Conservation (phyloP, 2,888 invertebrate species). For the Nudaria mundana region DNA sequence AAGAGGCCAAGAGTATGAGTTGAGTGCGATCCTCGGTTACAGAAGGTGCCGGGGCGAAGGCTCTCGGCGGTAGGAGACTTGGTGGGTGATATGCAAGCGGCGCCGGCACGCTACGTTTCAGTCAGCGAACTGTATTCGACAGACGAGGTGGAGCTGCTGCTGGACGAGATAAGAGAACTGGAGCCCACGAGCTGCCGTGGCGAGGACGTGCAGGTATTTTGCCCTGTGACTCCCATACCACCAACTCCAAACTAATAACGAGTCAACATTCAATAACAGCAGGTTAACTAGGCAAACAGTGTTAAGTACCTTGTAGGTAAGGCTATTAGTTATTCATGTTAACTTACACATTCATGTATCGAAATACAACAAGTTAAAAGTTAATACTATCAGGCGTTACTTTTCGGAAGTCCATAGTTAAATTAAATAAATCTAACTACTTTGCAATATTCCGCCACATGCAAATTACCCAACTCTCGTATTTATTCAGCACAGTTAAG, state of each 20-base stretch:
- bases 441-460: no score
- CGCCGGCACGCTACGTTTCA: slow-evolving; percentile 78
- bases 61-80: slow-evolving; percentile 58
- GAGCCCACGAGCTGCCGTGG: slow-evolving; percentile 77
- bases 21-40: slow-evolving; percentile 34
- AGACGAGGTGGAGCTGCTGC: slow-evolving; percentile 79
- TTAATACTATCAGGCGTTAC: no score
- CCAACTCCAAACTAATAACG: not conserved
- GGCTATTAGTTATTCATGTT: not conserved
- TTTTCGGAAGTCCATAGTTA: no score
- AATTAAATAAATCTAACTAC: no score
- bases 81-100: slow-evolving; percentile 75
- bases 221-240: slow-evolving; percentile 5
- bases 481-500: no score
- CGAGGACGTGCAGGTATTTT: slow-evolving; percentile 68
- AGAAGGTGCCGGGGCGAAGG: slow-evolving; percentile 61
- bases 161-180: slow-evolving; percentile 79
- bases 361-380: not conserved
- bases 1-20: no score
- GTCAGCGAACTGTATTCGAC: slow-evolving; percentile 79
- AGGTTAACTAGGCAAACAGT: no score
- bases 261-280: not conserved
- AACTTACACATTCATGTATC: not conserved
- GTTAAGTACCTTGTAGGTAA: no score
- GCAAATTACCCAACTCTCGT: no score